Base-by-base conservation (phyloP, 2,113 vertebrate genomes). In the Tetrao urogallus region DNA sequence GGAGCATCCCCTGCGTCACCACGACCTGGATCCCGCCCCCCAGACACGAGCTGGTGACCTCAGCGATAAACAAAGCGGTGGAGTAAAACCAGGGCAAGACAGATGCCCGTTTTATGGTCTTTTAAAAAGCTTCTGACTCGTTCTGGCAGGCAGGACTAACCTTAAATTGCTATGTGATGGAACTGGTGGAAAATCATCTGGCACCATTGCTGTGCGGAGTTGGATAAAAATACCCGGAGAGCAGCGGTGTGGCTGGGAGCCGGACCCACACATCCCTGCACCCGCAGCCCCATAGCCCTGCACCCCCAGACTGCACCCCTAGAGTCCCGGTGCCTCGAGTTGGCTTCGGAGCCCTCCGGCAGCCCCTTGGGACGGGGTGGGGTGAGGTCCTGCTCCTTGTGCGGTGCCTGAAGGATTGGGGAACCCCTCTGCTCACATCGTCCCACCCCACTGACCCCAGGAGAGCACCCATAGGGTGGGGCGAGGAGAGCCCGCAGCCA, bases 161-260 rank as follows among this genome's bases (percentile, higher is more conserved):
- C 95, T 96, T 94, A 96, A 96, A 96, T 96, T 93, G 95, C 92
- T 42, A 24, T 70, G 86, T 91, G 92, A 96, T 96, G 94, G 96
- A 89, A 85, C 77, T 10, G 36, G 83, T 79, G 78, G 81, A 58
- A 84, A 84, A 92, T 92, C 87, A 85, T 78, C 88, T 87, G 92
- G 93, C 66, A 7, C 64, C 1, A 9, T 47, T 11, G 64, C 71
- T 1, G 1, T 7, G n/a, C 66, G 32, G 67, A 2, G 4, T 3
- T 7, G 90, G 95, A 85, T 93, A 95, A 96, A 95, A 94, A 96
- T 95, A 93, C 73, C 84, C 1, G 3, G 54, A 4, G 61, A 73
- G 76, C 50, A 71, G 88, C 67, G 2, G 1, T 54, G 36, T 24
- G 82, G 65, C 61, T 64, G 83, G 88, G 73, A 84, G 47, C 69